These are phyloP conservation scores for Tachysurus vachellii DNA, from an alignment of 2,113 vertebrate genomes.

Conservation along the genomic window DNA sequence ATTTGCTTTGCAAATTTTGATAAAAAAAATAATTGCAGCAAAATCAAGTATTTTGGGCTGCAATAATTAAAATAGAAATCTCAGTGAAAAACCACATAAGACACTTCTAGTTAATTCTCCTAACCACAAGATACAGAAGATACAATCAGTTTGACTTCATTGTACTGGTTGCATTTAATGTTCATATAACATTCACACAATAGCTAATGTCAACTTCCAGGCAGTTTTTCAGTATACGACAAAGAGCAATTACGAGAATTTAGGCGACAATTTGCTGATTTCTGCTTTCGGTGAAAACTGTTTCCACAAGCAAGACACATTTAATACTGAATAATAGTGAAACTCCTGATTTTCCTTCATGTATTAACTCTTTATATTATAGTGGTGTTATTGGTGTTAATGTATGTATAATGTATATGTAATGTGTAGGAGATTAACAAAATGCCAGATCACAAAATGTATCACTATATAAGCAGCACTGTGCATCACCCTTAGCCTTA, in stretches of 20 bases:
- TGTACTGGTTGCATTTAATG: not conserved
- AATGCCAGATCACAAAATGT: not conserved
- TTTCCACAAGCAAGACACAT: not conserved
- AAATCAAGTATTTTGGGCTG: too few species aligned
- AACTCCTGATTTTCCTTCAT: not conserved
- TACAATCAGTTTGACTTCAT: not conserved
- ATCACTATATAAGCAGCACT: not conserved
- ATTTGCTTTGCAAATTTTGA: too few species aligned
- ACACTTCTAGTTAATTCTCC: not conserved
- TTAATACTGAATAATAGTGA: slow-evolving; percentile 3
- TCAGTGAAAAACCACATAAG: not conserved
- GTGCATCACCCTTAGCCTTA: not conserved
- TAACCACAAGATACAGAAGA: not conserved
- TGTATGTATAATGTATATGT: too few species aligned
- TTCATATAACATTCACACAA: too few species aligned
- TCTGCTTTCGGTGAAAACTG: not conserved
- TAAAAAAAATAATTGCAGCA: too few species aligned
- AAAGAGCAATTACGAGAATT: not conserved
- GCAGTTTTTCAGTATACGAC: not conserved
- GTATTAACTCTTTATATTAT: not conserved
- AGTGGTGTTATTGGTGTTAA: not conserved
- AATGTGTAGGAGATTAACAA: not conserved
- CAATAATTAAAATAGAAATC: too few species aligned
- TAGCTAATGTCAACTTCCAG: not conserved
- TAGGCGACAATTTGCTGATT: not conserved